These are phyloP conservation scores for Pseudopodoces humilis DNA, from an alignment of 2,113 vertebrate species.

Conservation along the genomic window DNA sequence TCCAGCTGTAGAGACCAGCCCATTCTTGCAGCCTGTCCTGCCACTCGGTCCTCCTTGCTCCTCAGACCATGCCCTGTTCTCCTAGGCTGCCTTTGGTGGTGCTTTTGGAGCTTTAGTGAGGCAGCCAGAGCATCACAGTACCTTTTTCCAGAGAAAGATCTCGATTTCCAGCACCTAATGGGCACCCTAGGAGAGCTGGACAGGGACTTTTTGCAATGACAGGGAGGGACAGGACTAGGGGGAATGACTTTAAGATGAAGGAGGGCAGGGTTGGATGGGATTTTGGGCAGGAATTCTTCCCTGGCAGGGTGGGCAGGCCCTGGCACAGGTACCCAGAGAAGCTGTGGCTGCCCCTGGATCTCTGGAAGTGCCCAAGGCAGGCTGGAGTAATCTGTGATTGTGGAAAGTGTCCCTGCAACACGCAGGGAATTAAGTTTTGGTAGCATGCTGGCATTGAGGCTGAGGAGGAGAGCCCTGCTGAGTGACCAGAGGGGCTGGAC, in stretches of 20 bases:
- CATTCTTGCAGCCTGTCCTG: background rate
- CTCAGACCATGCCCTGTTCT: background rate
- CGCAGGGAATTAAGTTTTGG: background rate
- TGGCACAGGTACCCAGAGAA: background rate
- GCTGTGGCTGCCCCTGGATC: background rate
- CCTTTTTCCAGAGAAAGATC: background rate
- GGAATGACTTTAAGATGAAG: background rate
- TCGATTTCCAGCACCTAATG: rapidly evolving
- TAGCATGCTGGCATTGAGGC: background rate
- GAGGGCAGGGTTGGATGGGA: background rate
- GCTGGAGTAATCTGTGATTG: background rate
- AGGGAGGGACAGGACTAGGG: background rate
- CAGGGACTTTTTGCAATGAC: background rate
- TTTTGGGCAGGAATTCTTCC: background rate
- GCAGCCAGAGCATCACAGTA: background rate
- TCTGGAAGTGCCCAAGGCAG: background rate
- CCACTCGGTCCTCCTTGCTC: background rate
- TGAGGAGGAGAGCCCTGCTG: background rate
- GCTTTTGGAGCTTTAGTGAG: background rate
- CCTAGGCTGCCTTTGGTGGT: background rate
- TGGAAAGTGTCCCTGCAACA: background rate
- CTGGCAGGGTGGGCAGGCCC: background rate
- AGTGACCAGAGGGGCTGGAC: background rate
- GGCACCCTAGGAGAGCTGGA: background rate
- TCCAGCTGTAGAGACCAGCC: background rate